Evolutionary conservation across 2,113 vertebrate species (phyloP), one percentile per base, ranked within the genome.

Genomic region (Malurus melanocephalus): DNA sequence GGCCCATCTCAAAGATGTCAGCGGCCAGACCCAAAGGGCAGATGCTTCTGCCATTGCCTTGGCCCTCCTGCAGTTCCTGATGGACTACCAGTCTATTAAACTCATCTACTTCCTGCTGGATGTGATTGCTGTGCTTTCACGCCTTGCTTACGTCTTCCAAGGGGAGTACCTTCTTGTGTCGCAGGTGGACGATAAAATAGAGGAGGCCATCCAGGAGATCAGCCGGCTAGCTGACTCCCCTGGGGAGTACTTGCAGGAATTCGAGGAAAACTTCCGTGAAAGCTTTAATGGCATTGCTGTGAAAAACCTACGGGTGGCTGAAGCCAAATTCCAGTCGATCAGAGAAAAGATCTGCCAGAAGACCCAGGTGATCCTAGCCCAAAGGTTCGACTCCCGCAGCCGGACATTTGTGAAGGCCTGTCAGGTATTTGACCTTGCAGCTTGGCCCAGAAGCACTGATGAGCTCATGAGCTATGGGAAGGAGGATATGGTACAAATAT

Each of bases 321-420:
- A 99, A 91, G 98, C 99, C 88, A 99, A 99, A 96, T 99, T 99
- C 94, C 99, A 99, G 96, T 99, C 98, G 0, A 99, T 99, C 91
- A 96, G 99, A 86, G 99, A 99, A 89, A 99, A 99, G 96, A 99
- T 99, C 94, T 99, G 99, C 95, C 98, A 98, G 97, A 98, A 98
- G 94, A 99, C 98, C 56, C 99, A 99, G 79, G 97, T 98, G 74
- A 98, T 99, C 89, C 95, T 99, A 69, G 98, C 98, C 19, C 99
- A 99, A 93, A 97, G 99, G 78, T 97, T 99, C 0, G 98, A 99
- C 73, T 96, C 97, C 68, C 98, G 98, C 46, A 99, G 98, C 90
- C 96, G 98, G 71, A 92, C 97, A 38, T 98, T 99, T 16, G 98
- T 98, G 82, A 98, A 98, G 91, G 99, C 99, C 59, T 99, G 98